A percentile compares a stretch with the other conserved stretches of the same genome.
These are phyloP conservation scores for Peromyscus polionotus DNA, from an alignment of 2,113 vertebrate genomes.

Conservation along the genomic window DNA sequence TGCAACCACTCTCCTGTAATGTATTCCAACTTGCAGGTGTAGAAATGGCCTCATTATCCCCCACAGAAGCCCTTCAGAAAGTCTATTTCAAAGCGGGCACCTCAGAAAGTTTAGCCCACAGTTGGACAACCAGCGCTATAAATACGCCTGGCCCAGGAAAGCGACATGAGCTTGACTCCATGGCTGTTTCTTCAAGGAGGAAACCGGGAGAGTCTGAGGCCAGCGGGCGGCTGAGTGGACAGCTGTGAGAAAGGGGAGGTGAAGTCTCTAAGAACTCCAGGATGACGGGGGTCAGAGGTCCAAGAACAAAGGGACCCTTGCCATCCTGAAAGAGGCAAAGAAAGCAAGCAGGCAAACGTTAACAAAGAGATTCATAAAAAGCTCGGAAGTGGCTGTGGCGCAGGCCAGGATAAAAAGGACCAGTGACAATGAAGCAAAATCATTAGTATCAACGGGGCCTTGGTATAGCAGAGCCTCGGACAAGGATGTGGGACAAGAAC, in stretches of 20 bases:
- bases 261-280: neutral
- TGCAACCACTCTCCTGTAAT: slow-evolving; percentile 58
- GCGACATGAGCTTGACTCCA: neutral
- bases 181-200: neutral
- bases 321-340: slow-evolving; percentile 10
- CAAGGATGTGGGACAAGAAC: neutral
- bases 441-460: neutral
- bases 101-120: slow-evolving; percentile 50
- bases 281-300: slow-evolving; percentile 18
- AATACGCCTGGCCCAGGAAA: slow-evolving; percentile 26
- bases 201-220: neutral
- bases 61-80: slow-evolving; percentile 69
- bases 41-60: slow-evolving; percentile 76
- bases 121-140: slow-evolving; percentile 59
- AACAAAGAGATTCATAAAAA: neutral
- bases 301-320: neutral
- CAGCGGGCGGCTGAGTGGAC: neutral
- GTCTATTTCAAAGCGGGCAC: slow-evolving; percentile 69
- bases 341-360: neutral
- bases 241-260: neutral
- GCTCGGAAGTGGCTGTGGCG: neutral
- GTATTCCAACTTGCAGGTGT: slow-evolving; percentile 65
- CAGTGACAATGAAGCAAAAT: neutral
- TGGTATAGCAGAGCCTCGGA: neutral
- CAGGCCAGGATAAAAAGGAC: neutral